Evolutionary conservation across 2,113 vertebrate species (phyloP).

Genomic region (Pelvicachromis taeniatus): DNA sequence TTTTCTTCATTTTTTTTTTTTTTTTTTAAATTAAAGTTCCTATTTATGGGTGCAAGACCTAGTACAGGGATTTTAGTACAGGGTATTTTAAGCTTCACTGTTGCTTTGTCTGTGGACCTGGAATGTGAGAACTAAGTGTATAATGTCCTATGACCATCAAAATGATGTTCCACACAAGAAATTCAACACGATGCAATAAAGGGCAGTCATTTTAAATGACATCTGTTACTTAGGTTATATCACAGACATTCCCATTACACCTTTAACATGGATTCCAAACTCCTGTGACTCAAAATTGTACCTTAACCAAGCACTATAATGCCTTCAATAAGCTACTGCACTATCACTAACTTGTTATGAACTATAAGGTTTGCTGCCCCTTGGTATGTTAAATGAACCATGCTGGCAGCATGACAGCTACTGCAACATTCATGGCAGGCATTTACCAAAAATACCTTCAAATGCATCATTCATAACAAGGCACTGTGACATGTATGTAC

Average conservation of each 20-base stretch:
- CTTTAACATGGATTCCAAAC: not conserved
- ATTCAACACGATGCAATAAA: not conserved
- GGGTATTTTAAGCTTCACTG: not conserved
- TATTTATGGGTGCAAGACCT: not conserved
- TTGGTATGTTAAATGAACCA: not conserved
- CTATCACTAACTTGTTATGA: not conserved
- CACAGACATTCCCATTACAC: not conserved
- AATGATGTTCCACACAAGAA: not conserved
- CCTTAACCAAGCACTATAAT: not conserved
- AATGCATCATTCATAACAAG: not conserved
- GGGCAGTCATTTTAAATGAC: not conserved
- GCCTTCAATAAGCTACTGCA: not conserved
- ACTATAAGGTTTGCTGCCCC: not conserved
- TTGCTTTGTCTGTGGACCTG: not conserved
- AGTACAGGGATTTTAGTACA: not conserved
- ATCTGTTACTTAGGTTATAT: not conserved
- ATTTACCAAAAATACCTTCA: not conserved
- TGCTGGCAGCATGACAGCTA: not conserved
- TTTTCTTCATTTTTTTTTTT: not conserved
- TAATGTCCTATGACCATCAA: not conserved
- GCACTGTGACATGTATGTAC: not conserved
- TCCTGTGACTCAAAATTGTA: not conserved
- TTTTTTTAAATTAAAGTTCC: not conserved
- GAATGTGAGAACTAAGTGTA: not conserved
- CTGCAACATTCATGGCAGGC: constrained; percentile 12